Percentiles rank a stretch among this genome's conserved stretches.
phyloP scores from a whole-genome alignment of 2,113 vertebrate species.

The Melanocharis versteri region DNA sequence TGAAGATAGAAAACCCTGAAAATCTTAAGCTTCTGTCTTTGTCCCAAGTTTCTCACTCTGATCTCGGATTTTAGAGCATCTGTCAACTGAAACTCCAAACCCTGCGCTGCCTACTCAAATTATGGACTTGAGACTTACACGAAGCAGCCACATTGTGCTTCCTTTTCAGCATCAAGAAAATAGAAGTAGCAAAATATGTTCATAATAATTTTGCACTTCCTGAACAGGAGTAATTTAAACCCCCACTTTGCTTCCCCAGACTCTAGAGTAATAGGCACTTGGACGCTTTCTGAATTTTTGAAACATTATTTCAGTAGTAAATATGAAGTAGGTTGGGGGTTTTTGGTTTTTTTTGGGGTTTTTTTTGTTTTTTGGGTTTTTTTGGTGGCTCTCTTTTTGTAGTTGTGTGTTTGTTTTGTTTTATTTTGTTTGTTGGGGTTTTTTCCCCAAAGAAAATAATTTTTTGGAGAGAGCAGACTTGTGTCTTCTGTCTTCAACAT shows the following conservation, averaged over 20 bases:
- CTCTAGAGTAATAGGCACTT: neutral
- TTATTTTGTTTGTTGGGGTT: fast-evolving
- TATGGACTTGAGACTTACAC: neutral
- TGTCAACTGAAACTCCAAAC: neutral
- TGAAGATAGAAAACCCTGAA: neutral
- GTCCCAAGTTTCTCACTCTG: neutral
- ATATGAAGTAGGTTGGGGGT: fast-evolving
- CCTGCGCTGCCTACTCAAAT: neutral
- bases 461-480: neutral
- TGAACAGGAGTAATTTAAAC: neutral
- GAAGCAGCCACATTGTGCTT: neutral
- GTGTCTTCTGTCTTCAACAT: neutral
- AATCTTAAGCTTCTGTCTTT: neutral
- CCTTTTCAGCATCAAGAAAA: neutral
- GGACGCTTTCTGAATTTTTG: neutral
- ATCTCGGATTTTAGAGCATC: neutral
- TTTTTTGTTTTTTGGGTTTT: neutral
- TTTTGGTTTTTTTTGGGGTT: neutral
- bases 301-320: neutral
- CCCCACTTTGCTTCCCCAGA: neutral
- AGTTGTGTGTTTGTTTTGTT: neutral
- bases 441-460: neutral
- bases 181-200: neutral
- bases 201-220: neutral
- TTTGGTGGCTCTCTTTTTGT: neutral